Evolutionary conservation across 2,888 invertebrate genomes (phyloP), one percentile per base, ranked within the genome.

Genomic region (Hirtodrosophila duncani): DNA sequence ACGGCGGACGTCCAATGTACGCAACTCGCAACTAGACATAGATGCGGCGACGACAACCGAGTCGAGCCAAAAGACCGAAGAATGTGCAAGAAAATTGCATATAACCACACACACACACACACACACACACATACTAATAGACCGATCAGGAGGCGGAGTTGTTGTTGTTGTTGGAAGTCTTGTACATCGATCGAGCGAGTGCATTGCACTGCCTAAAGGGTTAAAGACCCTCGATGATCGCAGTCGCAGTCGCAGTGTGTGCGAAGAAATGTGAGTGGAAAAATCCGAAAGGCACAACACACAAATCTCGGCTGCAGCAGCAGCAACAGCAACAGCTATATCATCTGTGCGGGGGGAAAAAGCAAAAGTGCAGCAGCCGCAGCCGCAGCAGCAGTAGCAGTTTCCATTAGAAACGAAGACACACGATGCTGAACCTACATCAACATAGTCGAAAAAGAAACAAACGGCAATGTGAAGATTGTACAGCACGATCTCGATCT

Each of bases 191-290:
- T 42, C 17, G 36, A 56, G 45, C 49, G 41, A 77, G 77, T 80
- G 81, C 77, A 77, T 69, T 83, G 83, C 82, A 82, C 83, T 74
- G 60, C 58, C 67, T 58, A 72, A 83, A 83, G 83, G 83, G 83
- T 83, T 83, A 83, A 83, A 82, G 83, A 83, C 83, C 83, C 82
- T 83, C 70, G 38, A 48, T 56, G 78, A 72, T 23, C 21, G 56
- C 55, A 45, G 39, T 56, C 52, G 29, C 23, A 14, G 21, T 23
- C 36, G 2, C 9, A 3, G 57, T 70, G 68, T 61, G 67, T 58
- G 71, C 55, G 39, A 65, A 66, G 78, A 77, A 71, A 71, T 67
- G 66, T 62, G 59, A 75, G 71, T 79, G 79, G 77, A 75, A 75
- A 77, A 72, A 77, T 75, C 61, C 66, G 59, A 59, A 57, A 36